Evolutionary conservation across 2,888 invertebrate species (phyloP).

Genomic region (Gymnosoma rotundatum): DNA sequence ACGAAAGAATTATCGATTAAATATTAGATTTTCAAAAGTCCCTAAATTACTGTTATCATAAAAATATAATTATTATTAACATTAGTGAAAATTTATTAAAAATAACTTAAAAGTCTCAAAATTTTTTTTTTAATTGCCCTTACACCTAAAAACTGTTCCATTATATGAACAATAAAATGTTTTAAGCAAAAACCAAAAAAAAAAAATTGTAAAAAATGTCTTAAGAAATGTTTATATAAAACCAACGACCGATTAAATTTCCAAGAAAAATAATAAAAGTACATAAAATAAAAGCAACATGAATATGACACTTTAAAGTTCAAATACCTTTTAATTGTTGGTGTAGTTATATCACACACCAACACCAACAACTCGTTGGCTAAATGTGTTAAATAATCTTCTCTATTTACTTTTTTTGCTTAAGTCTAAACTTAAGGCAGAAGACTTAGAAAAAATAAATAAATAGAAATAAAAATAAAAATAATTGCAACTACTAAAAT

Average conservation of each 20-base stretch:
- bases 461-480: slow-evolving; percentile 32
- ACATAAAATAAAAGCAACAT: slow-evolving; percentile 18
- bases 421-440: slow-evolving; percentile 40
- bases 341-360: background rate
- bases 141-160: too few relatives aligned
- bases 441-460: slow-evolving; percentile 49
- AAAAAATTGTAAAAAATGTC: too few relatives aligned
- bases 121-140: too few relatives aligned
- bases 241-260: slow-evolving; percentile 65
- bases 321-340: slow-evolving; percentile 64
- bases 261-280: slow-evolving; percentile 33
- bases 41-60: too few relatives aligned
- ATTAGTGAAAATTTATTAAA: too few relatives aligned
- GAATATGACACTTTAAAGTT: slow-evolving; percentile 66
- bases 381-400: slow-evolving; percentile 28
- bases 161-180: too few relatives aligned
- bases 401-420: background rate
- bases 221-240: slow-evolving; percentile 12
- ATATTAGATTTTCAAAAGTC: too few relatives aligned
- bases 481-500: slow-evolving; percentile 33
- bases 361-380: slow-evolving; percentile 19
- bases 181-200: too few relatives aligned
- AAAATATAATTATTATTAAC: too few relatives aligned
- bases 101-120: too few relatives aligned
- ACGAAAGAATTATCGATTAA: too few relatives aligned